Evolutionary conservation across 2,113 vertebrate species (phyloP).

Genomic region (Ophiodon elongatus): DNA sequence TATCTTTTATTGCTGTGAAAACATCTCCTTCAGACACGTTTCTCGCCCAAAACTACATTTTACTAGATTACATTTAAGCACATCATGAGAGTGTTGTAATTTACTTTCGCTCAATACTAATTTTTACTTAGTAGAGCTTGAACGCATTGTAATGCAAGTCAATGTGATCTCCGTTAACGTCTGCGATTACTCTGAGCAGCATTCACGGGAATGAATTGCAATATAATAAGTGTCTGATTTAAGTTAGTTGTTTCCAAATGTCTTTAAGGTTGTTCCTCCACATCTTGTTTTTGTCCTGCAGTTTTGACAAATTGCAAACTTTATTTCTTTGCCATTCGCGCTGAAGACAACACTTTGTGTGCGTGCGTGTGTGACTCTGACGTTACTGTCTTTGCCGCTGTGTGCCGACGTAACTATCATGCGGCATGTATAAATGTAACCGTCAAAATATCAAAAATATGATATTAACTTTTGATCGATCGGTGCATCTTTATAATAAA

Average conservation of each 20-base stretch:
- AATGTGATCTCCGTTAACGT: background rate
- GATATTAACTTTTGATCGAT: background rate
- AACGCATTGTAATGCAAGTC: background rate
- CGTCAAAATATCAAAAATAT: background rate
- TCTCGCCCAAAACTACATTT: too few species aligned
- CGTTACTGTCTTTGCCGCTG: background rate
- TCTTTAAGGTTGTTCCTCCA: background rate
- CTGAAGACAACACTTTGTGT: background rate
- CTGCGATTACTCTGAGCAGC: background rate
- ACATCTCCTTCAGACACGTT: background rate
- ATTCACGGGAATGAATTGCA: background rate
- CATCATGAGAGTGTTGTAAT: background rate
- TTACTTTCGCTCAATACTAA: background rate
- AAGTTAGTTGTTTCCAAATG: background rate
- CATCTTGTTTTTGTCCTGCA: background rate
- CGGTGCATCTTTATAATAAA: background rate
- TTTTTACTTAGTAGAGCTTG: too few species aligned
- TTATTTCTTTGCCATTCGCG: background rate
- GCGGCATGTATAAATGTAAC: background rate
- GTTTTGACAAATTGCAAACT: background rate
- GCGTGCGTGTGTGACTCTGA: too few species aligned
- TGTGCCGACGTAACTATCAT: background rate
- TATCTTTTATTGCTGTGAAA: background rate
- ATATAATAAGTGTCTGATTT: background rate
- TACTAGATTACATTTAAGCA: background rate